Conservation (phyloP, 2,113 vertebrate species). For the Phyllostomus discolor region DNA sequence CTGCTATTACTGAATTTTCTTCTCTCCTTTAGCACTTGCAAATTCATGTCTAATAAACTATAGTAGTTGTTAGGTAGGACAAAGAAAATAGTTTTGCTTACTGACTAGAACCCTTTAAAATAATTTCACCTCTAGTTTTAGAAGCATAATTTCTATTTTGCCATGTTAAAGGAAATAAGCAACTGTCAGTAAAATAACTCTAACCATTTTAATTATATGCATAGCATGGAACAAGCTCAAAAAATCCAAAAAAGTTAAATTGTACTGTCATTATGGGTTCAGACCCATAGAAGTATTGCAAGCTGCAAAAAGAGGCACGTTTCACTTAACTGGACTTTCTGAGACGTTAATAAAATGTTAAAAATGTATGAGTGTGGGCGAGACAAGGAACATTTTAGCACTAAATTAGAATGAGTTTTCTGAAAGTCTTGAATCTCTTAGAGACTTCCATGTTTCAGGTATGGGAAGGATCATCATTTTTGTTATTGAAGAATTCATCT, state of each 20-base stretch:
- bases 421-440: not conserved
- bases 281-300: not conserved
- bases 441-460: not conserved
- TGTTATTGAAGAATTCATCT: not conserved
- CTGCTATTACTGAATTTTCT: not conserved
- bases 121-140: not conserved
- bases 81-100: not conserved
- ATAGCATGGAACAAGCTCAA: not conserved
- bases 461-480: not conserved
- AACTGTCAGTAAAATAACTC: not conserved
- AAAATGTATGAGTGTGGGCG: not conserved
- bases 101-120: not conserved
- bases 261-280: not conserved
- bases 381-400: not conserved
- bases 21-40: not conserved
- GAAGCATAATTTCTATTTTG: slow-evolving; percentile 12
- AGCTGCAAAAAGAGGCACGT: not conserved
- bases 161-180: not conserved
- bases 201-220: not conserved
- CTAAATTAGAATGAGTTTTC: not conserved
- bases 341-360: slow-evolving; percentile 1
- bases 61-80: not conserved
- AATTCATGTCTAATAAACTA: not conserved
- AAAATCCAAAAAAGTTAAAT: not conserved
- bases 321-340: not conserved